A percentile compares a stretch with the other conserved stretches of the same genome.
These are phyloP conservation scores for Mionectes macconnelli DNA, from an alignment of 2,113 vertebrate genomes.

Conservation along the genomic window DNA sequence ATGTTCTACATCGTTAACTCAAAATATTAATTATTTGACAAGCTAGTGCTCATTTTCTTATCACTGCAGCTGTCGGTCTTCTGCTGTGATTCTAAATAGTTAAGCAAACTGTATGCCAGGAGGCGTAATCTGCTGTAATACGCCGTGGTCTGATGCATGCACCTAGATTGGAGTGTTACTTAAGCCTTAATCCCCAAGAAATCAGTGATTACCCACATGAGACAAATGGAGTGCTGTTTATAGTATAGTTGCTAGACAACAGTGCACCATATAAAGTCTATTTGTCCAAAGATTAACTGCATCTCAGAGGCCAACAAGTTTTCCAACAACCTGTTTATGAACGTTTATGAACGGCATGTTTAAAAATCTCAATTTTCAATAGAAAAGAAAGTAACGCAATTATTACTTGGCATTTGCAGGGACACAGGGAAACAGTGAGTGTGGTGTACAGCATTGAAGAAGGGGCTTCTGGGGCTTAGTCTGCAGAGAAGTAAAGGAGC, in stretches of 20 bases:
- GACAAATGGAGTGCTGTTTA: conserved; percentile 51
- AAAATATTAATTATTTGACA: conserved; percentile 10
- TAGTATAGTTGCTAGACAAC: conserved; percentile 43
- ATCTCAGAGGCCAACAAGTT: background rate
- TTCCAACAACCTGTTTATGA: background rate
- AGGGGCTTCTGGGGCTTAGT: background rate
- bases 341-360: background rate
- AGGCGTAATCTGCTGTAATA: conserved; percentile 58
- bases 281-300: conserved; percentile 32
- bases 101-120: conserved; percentile 30
- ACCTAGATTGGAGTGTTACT: conserved; percentile 64
- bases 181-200: conserved; percentile 66
- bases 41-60: background rate
- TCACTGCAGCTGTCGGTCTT: background rate
- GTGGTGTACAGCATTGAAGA: background rate
- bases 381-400: background rate
- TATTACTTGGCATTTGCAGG: background rate
- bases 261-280: background rate
- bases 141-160: background rate
- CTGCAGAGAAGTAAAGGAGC: background rate
- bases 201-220: conserved; percentile 58
- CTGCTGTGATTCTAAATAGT: conserved; percentile 35
- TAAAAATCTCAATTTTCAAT: background rate
- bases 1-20: background rate
- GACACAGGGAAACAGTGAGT: background rate